Conservation (phyloP, 2,797 vertebrate genomes). For the Cetoscarus ocellatus region DNA sequence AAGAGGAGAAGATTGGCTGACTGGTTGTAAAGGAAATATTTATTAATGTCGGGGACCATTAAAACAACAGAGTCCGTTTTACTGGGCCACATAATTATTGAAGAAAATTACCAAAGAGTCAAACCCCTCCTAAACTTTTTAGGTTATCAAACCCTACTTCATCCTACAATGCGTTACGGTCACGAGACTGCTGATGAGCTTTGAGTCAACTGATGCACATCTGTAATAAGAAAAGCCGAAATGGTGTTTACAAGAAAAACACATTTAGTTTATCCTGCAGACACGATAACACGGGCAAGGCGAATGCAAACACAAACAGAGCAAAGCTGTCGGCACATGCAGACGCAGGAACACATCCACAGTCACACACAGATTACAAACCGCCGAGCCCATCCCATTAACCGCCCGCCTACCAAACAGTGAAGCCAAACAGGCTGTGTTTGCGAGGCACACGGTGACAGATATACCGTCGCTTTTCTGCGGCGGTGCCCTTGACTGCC, state of each 20-base stretch:
- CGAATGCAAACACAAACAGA: constrained; percentile 57
- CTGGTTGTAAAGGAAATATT: too few species aligned
- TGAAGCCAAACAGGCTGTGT: constrained; percentile 61
- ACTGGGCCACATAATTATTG: neutral
- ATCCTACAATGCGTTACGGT: constrained; percentile 15
- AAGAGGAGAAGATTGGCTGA: too few species aligned
- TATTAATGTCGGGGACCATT: too few species aligned
- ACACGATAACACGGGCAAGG: constrained; percentile 67
- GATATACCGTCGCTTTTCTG: constrained; percentile 48
- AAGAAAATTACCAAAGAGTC: neutral
- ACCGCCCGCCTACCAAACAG: constrained; percentile 59
- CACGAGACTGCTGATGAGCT: constrained; percentile 46
- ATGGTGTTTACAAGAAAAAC: constrained; percentile 71
- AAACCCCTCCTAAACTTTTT: constrained; percentile 17
- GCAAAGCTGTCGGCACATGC: constrained; percentile 35
- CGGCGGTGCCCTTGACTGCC: constrained; percentile 71
- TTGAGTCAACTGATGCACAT: constrained; percentile 63
- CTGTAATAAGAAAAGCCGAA: constrained; percentile 68
- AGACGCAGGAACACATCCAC: constrained; percentile 22
- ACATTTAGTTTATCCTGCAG: constrained; percentile 68
- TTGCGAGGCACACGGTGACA: constrained; percentile 43
- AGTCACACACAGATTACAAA: constrained; percentile 41
- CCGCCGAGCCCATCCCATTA: constrained; percentile 64
- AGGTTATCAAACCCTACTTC: constrained; percentile 18
- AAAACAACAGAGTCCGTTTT: too few species aligned